Conservation (phyloP, 2,888 invertebrate species). For the Branchipolynoe longqiensis region DNA sequence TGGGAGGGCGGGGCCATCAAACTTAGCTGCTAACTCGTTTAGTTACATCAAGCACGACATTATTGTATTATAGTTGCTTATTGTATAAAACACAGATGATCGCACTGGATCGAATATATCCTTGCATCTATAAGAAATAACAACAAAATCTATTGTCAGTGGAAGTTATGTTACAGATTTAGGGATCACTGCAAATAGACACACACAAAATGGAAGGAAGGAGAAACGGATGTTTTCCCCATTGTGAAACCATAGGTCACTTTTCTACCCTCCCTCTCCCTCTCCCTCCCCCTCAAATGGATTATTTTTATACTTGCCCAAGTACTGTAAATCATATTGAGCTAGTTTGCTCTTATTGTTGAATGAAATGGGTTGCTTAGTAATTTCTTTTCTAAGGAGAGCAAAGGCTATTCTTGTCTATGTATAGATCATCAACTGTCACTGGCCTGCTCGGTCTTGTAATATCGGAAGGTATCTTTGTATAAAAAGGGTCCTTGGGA, state of each 20-base stretch:
- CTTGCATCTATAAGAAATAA: slow-evolving; percentile 25
- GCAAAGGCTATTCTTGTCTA: no score
- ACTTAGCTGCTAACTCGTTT: slow-evolving; percentile 33
- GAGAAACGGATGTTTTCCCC: no score
- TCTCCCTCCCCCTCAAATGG: not conserved
- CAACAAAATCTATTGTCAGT: not conserved
- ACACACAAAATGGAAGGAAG: no score
- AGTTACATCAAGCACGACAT: slow-evolving; percentile 3
- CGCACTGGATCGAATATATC: not conserved
- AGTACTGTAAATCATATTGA: not conserved
- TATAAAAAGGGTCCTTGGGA: no score
- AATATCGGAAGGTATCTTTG: no score
- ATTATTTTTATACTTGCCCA: slow-evolving; percentile 26
- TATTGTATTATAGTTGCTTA: slow-evolving; percentile 32
- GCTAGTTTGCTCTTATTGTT: not conserved
- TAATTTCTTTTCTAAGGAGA: no score
- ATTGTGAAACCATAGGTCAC: not conserved
- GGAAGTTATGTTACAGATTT: not conserved
- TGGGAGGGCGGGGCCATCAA: slow-evolving; percentile 43
- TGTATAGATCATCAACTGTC: slow-evolving; percentile 14
- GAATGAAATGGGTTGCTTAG: no score
- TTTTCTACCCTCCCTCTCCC: not conserved
- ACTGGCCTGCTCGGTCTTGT: not conserved
- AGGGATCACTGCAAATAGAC: not conserved
- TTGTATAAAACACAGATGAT: slow-evolving; percentile 17